phyloP scores from a whole-genome alignment of 2,888 invertebrate genomes.

The Drosophila gaucha region DNA sequence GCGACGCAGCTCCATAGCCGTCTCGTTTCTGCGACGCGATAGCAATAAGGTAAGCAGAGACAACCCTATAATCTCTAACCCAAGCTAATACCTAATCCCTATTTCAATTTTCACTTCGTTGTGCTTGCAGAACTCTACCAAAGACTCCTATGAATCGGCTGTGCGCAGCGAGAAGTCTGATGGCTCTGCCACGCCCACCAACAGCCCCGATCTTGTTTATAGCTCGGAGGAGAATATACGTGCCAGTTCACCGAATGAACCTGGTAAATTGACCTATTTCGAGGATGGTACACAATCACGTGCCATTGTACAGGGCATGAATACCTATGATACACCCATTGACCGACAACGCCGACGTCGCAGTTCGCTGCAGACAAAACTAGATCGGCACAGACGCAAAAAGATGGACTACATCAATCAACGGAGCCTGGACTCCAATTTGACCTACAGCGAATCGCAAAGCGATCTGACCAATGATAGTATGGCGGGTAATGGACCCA shows the following conservation, averaged over 20 bases:
- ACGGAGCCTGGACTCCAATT: constrained; percentile 65
- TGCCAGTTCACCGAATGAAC: constrained; percentile 82
- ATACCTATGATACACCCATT: constrained; percentile 72
- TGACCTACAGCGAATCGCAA: constrained; percentile 64
- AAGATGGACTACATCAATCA: constrained; percentile 81
- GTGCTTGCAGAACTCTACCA: constrained; percentile 73
- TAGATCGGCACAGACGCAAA: constrained; percentile 84
- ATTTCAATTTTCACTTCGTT: background rate
- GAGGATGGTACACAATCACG: constrained; percentile 79
- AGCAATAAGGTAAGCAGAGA: constrained; percentile 79
- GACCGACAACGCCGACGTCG: constrained; percentile 84
- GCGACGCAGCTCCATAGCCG: constrained; percentile 85
- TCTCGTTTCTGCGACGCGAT: constrained; percentile 83
- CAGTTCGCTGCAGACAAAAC: constrained; percentile 84
- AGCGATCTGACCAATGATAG: constrained; percentile 70
- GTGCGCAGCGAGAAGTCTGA: constrained; percentile 84
- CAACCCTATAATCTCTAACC: background rate
- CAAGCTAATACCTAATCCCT: background rate
- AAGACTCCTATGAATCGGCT: constrained; percentile 84
- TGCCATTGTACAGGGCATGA: constrained; percentile 71
- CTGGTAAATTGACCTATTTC: constrained; percentile 78
- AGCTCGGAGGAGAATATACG: constrained; percentile 82
- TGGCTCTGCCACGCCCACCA: constrained; percentile 73
- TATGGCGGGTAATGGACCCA: constrained; percentile 63
- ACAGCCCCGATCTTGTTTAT: constrained; percentile 80